Conservation (phyloP, 2,797 vertebrate genomes). For the Manis crassicaudata region DNA sequence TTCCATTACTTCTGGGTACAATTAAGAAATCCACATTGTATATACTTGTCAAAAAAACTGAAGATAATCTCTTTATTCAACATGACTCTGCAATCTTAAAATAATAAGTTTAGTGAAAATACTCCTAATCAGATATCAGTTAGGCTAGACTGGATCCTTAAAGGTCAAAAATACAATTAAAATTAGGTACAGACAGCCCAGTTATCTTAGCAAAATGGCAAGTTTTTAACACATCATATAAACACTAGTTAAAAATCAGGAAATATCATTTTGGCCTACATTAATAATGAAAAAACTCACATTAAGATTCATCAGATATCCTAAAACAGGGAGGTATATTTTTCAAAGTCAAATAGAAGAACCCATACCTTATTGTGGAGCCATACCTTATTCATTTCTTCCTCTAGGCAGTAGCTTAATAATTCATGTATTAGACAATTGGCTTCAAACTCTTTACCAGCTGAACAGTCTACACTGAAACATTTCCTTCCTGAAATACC, state of each 20-base stretch:
- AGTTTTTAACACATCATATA: constrained; percentile 35
- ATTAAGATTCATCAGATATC: background rate
- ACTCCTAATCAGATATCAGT: constrained; percentile 65
- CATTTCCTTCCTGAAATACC: background rate
- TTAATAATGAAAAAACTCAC: background rate
- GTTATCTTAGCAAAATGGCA: constrained; percentile 58
- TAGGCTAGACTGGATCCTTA: constrained; percentile 57
- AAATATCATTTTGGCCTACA: constrained; percentile 41
- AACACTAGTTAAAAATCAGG: constrained; percentile 41
- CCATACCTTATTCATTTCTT: background rate
- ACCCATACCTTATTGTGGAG: background rate
- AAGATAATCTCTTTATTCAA: constrained; percentile 65
- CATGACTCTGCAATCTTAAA: constrained; percentile 60
- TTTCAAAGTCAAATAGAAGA: constrained; percentile 40
- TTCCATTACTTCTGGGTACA: constrained; percentile 49
- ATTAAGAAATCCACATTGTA: constrained; percentile 33
- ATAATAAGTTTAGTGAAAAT: constrained; percentile 68
- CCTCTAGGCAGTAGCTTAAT: background rate
- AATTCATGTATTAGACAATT: background rate
- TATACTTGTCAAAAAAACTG: constrained; percentile 42
- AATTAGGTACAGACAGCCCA: constrained; percentile 38
- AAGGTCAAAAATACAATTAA: constrained; percentile 69
- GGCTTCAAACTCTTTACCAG: background rate
- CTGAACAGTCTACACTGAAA: background rate
- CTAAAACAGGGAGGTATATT: background rate